Evolutionary conservation across 2,113 vertebrate genomes (phyloP).

Genomic region (Deroptyus accipitrinus): DNA sequence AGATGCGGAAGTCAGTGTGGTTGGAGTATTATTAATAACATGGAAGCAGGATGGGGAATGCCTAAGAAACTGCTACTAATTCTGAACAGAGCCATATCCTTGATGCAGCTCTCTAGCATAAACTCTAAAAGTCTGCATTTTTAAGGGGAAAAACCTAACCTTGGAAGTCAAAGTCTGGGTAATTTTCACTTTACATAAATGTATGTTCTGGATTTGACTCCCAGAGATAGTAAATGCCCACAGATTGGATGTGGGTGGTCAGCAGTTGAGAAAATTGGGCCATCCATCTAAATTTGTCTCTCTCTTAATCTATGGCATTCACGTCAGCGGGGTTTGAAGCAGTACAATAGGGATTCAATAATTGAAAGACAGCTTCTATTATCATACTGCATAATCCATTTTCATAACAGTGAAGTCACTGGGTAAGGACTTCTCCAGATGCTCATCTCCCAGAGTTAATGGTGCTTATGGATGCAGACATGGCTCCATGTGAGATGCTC

Average conservation of each 20-base stretch:
- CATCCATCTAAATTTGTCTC: conserved; percentile 37
- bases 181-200: neutral
- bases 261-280: conserved; percentile 11
- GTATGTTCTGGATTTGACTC: neutral
- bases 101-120: rapidly evolving
- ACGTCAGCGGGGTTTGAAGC: neutral
- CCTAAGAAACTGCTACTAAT: neutral
- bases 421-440: neutral
- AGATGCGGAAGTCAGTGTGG: neutral
- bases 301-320: neutral
- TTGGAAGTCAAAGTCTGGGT: neutral
- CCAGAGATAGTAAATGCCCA: neutral
- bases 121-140: neutral
- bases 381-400: neutral
- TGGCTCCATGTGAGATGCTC: neutral
- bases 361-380: neutral
- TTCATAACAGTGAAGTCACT: neutral
- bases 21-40: too few relatives aligned
- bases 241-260: conserved; percentile 34
- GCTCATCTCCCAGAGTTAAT: neutral
- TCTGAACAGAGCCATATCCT: neutral
- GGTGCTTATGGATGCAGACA: rapidly evolving
- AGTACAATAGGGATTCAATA: neutral
- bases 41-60: neutral
- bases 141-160: neutral